Base-by-base conservation (phyloP, 1,140 invertebrate genomes). In the Trichogramma pretiosum region DNA sequence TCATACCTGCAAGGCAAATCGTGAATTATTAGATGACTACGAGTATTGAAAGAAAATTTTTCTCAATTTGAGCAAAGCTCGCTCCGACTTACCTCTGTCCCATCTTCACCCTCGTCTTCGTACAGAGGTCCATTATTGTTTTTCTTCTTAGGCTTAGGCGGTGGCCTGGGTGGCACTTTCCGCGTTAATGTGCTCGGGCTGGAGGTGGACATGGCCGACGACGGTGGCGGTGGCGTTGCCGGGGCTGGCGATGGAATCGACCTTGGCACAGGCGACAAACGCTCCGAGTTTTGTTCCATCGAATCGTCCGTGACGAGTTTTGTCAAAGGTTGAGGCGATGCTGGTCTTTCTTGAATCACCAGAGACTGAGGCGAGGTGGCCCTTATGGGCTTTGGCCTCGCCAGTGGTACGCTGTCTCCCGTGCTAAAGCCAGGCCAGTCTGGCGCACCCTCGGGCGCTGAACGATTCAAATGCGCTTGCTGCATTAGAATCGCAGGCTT, bases 91-190 rank as follows among this genome's bases (percentile, higher is more conserved):
- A 90, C 86, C 75, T 89, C 86, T 56, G 86, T 90, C 32, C 87
- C 87, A 56, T 90, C 86, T 59, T 89, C 86, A 10, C 84, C 84
- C 68, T 90, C 86, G 60, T 90, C 87, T 58, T 89, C 84, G 56
- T 87, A 88, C 33, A 87, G 63, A 22, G 85, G 84, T 51, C 73
- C 75, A 33, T 74, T 75, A 10, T 69, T 56, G 42, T 72, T 65
- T 58, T 85, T 87, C 72, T 84, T 84, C 60, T 86, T 87, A 1
- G 85, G 85, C 53, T 87, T 87, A 2, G 85, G 85, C 9, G 84
- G 84, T 22, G 85, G 85, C 61, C 84, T 75, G 1, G 87, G 86
- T 13, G 87, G 85, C 17, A 87, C 79, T 67, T 89, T 89, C 4
- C 56, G 60, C 1, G 26, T 17, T 22, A 18, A 17, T 50, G 8